phyloP scores from a whole-genome alignment of 2,113 vertebrate genomes.

The Ptilorrhoa leucosticta region DNA sequence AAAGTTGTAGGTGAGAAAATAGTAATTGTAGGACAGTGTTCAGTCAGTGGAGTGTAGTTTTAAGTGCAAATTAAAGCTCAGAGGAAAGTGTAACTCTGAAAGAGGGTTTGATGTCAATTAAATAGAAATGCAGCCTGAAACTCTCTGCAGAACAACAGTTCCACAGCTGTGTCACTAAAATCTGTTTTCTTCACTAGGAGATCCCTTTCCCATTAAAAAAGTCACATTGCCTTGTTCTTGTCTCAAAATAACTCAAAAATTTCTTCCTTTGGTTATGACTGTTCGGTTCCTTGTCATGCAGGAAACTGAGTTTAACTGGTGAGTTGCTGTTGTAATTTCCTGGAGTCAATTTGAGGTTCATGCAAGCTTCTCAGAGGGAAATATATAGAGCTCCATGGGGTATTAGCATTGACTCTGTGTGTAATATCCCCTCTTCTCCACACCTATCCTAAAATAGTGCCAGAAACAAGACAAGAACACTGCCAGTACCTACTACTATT shows the following conservation, averaged over 20 bases:
- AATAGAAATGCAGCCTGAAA: constrained; percentile 26
- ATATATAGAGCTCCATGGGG: background rate
- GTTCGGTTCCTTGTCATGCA: background rate
- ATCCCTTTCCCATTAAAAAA: constrained; percentile 35
- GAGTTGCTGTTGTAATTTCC: background rate
- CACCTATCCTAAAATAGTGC: background rate
- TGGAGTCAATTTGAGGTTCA: background rate
- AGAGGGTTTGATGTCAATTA: constrained; percentile 6
- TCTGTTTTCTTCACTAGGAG: constrained; percentile 34
- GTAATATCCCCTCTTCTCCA: background rate
- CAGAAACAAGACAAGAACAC: background rate
- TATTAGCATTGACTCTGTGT: background rate
- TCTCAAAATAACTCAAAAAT: constrained; percentile 51
- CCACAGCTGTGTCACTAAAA: background rate
- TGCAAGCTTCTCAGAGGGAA: background rate
- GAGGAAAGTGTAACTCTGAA: background rate
- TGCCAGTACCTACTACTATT: background rate
- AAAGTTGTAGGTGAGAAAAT: background rate
- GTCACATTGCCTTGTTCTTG: background rate
- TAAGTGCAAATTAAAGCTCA: constrained; percentile 23
- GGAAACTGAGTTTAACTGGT: background rate
- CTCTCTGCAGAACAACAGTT: background rate
- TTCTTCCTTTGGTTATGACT: constrained; percentile 38
- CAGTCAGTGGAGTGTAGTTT: background rate
- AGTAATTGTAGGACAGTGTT: background rate